Evolutionary conservation across 2,113 vertebrate species (phyloP).

Genomic region (Paraplagusia blochii): DNA sequence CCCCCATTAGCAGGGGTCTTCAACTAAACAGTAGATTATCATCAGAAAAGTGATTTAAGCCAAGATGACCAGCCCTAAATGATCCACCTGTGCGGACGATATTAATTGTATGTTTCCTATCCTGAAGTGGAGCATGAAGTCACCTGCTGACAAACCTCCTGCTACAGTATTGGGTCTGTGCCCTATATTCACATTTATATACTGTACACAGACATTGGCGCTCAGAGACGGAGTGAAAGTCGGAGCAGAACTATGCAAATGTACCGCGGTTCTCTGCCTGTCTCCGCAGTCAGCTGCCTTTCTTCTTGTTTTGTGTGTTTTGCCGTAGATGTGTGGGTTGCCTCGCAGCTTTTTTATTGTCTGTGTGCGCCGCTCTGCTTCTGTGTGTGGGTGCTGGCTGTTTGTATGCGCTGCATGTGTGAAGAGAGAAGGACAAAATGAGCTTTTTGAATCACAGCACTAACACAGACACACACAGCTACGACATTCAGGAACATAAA

Average conservation of each 20-base stretch:
- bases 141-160: background rate
- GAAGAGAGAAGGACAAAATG: slow-evolving; percentile 52
- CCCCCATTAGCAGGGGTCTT: too few relatives aligned
- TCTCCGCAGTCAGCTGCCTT: slow-evolving; percentile 1
- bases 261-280: background rate
- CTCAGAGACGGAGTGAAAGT: background rate
- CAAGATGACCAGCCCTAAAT: too few relatives aligned
- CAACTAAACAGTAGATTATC: too few relatives aligned
- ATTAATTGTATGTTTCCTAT: too few relatives aligned
- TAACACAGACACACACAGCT: slow-evolving; percentile 12
- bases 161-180: background rate
- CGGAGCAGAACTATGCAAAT: background rate
- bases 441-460: slow-evolving; percentile 49
- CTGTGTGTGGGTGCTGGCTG: slow-evolving; percentile 48
- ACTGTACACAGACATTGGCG: background rate
- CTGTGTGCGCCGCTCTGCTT: slow-evolving; percentile 15
- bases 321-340: slow-evolving; percentile 16
- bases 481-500: slow-evolving; percentile 22
- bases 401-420: slow-evolving; percentile 56
- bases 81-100: too few relatives aligned
- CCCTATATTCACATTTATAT: background rate
- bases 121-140: too few relatives aligned
- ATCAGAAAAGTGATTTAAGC: too few relatives aligned
- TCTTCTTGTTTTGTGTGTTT: slow-evolving; percentile 20
- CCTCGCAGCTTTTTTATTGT: slow-evolving; percentile 17